Evolutionary conservation across 1,140 invertebrate genomes (phyloP), one percentile per base, ranked within the genome.

Genomic region (Drosophila yakuba): DNA sequence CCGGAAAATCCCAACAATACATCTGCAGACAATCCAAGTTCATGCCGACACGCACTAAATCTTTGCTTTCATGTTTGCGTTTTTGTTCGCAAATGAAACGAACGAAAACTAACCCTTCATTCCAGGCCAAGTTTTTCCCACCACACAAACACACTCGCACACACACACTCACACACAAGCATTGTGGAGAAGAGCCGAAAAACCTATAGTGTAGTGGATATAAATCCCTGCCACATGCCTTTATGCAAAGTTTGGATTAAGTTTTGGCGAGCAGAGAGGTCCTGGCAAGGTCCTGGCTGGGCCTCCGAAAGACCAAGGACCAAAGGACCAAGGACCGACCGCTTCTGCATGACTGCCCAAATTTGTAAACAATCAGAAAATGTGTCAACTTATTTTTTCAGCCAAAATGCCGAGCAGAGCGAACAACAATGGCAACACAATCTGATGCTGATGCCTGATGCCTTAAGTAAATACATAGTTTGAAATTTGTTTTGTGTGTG

Each of bases 201-300:
- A 76, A 72, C 83, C 78, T 71, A 85, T 75, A 84, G 59, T 77
- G 57, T 81, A 62, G 64, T 73, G 74, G 63, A 75, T 89, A 88
- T 89, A 88, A 88, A 83, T 88, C 83, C 79, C 67, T 84, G 75
- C 73, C 84, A 80, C 79, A 89, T 89, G 84, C 84, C 78, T 89
- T 88, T 88, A 88, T 88, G 83, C 84, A 88, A 88, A 88, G 80
- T 88, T 88, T 80, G 84, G 83, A 89, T 88, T 88, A 88, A 88
- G 83, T 88, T 86, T 86, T 69, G 69, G 64, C 25, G 36, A 52
- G 66, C 50, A 44, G 45, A 44, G 47, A 52, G 41, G 61, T 66
- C 54, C 38, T 25, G 68, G 47, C 68, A 71, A 39, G 76, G 66
- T 72, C 45, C 66, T 50, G 43, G 23, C 25, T 35, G 36, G 36